Evolutionary conservation across 2,888 invertebrate genomes (phyloP).

Genomic region (Drosophila antonietae): DNA sequence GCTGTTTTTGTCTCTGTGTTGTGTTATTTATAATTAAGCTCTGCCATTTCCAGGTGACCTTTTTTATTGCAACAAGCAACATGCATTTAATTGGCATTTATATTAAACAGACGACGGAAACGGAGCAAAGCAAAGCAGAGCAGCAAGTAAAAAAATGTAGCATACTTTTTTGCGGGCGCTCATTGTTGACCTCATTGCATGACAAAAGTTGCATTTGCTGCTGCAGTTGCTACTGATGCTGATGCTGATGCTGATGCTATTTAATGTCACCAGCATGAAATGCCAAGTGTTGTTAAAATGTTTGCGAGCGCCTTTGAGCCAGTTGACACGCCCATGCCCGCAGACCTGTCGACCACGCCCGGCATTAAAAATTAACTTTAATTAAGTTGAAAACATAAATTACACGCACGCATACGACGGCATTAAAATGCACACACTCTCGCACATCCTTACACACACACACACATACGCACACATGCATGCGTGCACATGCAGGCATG

Average conservation of each 20-base stretch:
- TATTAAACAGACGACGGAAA: constrained; percentile 61
- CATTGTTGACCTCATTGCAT: constrained; percentile 77
- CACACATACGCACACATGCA: constrained; percentile 16
- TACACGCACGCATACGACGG: constrained; percentile 61
- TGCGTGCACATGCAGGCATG: constrained; percentile 27
- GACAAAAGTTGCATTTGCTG: constrained; percentile 66
- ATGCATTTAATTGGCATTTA: constrained; percentile 75
- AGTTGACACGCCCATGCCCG: constrained; percentile 64
- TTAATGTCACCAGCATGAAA: constrained; percentile 79
- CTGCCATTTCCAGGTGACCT: constrained; percentile 54
- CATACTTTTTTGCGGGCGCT: constrained; percentile 53
- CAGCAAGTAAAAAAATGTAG: constrained; percentile 40
- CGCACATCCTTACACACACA: constrained; percentile 13
- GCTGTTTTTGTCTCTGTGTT: constrained; percentile 26
- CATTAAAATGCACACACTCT: constrained; percentile 58
- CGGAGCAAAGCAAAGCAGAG: constrained; percentile 30
- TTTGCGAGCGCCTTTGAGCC: constrained; percentile 75
- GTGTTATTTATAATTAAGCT: constrained; percentile 72
- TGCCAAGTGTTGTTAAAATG: constrained; percentile 79
- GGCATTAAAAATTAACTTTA: constrained; percentile 81
- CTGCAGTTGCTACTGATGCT: constrained; percentile 10
- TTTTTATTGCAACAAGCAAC: constrained; percentile 44
- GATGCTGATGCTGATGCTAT: constrained; percentile 52
- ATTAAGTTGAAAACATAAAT: constrained; percentile 81
- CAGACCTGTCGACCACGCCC: constrained; percentile 59